These are phyloP conservation scores for Lycophotia porphyrea DNA, from an alignment of 2,888 invertebrate genomes.

Conservation along the genomic window DNA sequence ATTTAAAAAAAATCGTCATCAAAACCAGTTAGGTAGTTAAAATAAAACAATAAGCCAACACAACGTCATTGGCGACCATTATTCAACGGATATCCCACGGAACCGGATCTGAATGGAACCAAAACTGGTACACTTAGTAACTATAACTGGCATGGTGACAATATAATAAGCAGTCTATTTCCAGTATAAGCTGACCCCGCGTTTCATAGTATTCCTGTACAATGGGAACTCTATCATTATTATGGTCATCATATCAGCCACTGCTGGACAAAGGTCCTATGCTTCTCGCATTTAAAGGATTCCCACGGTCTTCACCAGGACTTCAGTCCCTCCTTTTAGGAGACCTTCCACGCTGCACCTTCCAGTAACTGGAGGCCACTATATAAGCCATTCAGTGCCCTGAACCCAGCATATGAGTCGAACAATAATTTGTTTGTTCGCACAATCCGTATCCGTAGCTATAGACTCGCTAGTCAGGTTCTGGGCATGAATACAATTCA, in stretches of 20 bases:
- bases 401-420: no score
- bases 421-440: no score
- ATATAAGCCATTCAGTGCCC: no score
- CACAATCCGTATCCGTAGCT: no score
- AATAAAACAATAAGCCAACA: background rate
- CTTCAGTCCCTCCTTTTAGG: background rate
- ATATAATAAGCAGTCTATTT: background rate
- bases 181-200: background rate
- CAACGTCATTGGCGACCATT: background rate
- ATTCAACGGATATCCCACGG: slow-evolving; percentile 28
- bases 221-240: background rate
- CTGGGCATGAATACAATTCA: no score
- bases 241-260: background rate
- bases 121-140: background rate
- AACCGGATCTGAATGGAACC: slow-evolving; percentile 8
- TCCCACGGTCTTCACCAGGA: background rate
- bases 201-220: background rate
- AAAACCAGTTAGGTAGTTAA: background rate
- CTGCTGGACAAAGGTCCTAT: background rate
- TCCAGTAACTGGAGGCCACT: no score
- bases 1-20: background rate
- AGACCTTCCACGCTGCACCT: no score
- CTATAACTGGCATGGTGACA: background rate
- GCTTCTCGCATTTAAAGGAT: background rate
- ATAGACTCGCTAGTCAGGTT: no score